These are phyloP conservation scores for Physocephala rufipes DNA, from an alignment of 2,888 invertebrate species.

Conservation along the genomic window DNA sequence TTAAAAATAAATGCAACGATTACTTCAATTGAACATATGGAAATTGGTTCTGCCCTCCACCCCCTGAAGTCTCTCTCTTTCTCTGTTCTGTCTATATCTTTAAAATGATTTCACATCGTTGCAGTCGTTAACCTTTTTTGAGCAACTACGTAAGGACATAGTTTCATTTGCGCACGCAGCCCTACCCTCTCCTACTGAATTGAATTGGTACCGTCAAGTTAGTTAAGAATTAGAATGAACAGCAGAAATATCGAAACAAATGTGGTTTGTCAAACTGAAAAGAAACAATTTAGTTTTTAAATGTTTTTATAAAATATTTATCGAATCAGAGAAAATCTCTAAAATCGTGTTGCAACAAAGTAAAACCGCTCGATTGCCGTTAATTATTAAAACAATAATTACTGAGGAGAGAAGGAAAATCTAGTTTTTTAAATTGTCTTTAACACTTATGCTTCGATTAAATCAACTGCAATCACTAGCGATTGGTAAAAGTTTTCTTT, in stretches of 20 bases:
- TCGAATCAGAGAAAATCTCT: not conserved
- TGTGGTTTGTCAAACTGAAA: conserved; percentile 11
- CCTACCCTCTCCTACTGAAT: too few relatives aligned
- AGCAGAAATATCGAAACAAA: conserved; percentile 17
- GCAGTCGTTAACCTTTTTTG: too few relatives aligned
- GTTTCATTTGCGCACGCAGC: too few relatives aligned
- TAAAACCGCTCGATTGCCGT: too few relatives aligned
- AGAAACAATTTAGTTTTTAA: not conserved
- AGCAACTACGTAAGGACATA: too few relatives aligned
- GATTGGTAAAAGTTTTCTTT: too few relatives aligned
- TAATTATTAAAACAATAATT: not conserved
- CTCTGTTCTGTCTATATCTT: not conserved
- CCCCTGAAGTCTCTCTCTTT: not conserved
- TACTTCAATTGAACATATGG: not conserved
- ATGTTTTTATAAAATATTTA: not conserved
- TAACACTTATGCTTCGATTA: conserved; percentile 3
- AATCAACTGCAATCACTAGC: too few relatives aligned
- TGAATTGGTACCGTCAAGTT: too few relatives aligned
- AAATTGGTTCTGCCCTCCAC: not conserved
- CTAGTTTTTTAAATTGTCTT: conserved; percentile 1
- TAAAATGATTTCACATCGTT: too few relatives aligned
- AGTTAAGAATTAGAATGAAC: not conserved
- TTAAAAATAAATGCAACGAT: not conserved
- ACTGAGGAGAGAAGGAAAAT: not conserved
- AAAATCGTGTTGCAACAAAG: not conserved